Base-by-base conservation (phyloP, 2,113 vertebrate genomes). In the Leuciscus idus region DNA sequence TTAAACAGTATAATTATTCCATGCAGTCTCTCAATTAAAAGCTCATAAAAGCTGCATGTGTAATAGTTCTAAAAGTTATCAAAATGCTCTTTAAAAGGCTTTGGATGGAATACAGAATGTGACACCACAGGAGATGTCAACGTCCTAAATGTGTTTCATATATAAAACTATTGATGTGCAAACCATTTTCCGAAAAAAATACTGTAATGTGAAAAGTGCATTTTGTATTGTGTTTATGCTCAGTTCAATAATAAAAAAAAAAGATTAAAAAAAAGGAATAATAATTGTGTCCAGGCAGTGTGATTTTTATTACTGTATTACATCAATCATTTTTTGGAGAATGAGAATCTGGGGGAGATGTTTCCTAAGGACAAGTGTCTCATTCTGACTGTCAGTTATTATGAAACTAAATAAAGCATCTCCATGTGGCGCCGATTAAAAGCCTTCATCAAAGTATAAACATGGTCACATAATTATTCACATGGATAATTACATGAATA, bases 401-500 rank as follows among this genome's bases (percentile, higher is more conserved):
- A 19, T 48, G 4, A 64, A 64, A 81, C 17, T 28, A 48, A 64
- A 64, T 78, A 64, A 81, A 64, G 59, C n/a, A 21, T 81, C 39
- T 64, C 61, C 59, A 48, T 81, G 59, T 64, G 79, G 79, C 2
- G 4, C 79, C 61, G 8, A 57, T 66, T 64, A 81, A 66, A 81
- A 81, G 57, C 39, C 39, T 48, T 81, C 64, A 81, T 81, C 79
- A 64, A 48, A 73, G 76, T 77, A 61, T 66, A 72, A 79, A 80
- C 66, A 86, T 73, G 52, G 33, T 59, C 76, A 55, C 39, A 57
- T 30, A 52, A 85, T 79, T 68, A 85, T 68, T 76, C 66, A 55
- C 76, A 80, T 73, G 78, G 52, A 81, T 81, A 81, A 86, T 81
- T 61, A 48, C 66, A 81, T 43, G 52, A 86, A 86, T 86, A 75